Percentiles rank a stretch among this genome's conserved stretches.
These are phyloP conservation scores for Eriosoma lanigerum DNA, from an alignment of 1,140 invertebrate species.

Conservation along the genomic window DNA sequence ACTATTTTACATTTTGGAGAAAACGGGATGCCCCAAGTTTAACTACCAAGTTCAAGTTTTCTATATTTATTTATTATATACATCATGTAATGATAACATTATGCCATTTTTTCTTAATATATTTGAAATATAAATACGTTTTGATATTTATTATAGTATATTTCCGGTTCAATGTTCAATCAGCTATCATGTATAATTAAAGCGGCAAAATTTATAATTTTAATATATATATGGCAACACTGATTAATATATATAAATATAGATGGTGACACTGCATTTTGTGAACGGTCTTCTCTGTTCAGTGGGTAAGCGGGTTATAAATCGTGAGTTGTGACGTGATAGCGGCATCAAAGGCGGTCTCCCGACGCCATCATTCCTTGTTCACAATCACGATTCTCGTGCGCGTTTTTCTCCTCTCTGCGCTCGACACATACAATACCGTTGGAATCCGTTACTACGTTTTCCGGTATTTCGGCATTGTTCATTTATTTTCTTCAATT, in stretches of 20 bases:
- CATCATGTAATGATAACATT: too few relatives aligned
- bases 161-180: too few relatives aligned
- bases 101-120: too few relatives aligned
- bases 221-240: neutral
- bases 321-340: conserved; percentile 10
- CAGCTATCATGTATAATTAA: too few relatives aligned
- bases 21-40: too few relatives aligned
- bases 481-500: neutral
- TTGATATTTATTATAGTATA: too few relatives aligned
- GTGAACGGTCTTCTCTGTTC: neutral
- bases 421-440: neutral
- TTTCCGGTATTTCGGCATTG: neutral
- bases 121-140: too few relatives aligned
- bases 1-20: too few relatives aligned
- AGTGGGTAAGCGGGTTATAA: conserved; percentile 9
- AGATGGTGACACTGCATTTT: neutral
- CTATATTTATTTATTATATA: too few relatives aligned
- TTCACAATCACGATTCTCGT: neutral
- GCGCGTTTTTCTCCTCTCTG: neutral
- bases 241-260: neutral
- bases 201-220: conserved; percentile 6
- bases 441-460: conserved; percentile 27
- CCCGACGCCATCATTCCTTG: conserved; percentile 32
- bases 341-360: neutral
- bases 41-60: too few relatives aligned